Evolutionary conservation across 2,888 invertebrate genomes (phyloP), one percentile per base, ranked within the genome.

Genomic region (Polymixis flavicincta): DNA sequence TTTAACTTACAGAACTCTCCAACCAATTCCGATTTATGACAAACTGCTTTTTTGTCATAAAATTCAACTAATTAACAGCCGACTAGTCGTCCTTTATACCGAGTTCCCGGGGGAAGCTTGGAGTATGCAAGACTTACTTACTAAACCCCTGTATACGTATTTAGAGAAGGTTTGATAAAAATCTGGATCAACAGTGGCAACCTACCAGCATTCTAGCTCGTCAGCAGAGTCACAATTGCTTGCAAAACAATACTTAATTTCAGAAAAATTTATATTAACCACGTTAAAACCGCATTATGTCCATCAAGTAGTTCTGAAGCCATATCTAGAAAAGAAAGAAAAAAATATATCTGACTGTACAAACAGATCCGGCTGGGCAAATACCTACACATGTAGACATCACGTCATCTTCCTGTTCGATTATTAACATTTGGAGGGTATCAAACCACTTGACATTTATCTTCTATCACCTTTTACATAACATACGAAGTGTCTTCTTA

Each of bases 71-170:
- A 67, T 55, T 14, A 37, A 50, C 65, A 50, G 28, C 50, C 11
- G 48, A 42, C 54, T 28, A 54, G 64, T 64, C 11, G 45, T 59
- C 37, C 22, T 65, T 32, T 25, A 45, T 25, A 54, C 7, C n/a
- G 22, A 45, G 11, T 22, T 68, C 74, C 66, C 59, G 28, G 22
- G 32, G n/a, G 45, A 3, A 22, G 6, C 1, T 6, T 48, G 22
- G n/a, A 32, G 11, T 63, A 59, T 59, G 74, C 28, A 55, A 68
- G 64, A 65, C 22, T 48, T 54, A 80, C 68, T 74, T 59, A 52
- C 67, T 52, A 4, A 74, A 59, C 32, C 50, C 22, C n/a, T 32
- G 61, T 32, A 17, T 8, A n/a, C 57, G 28, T 57, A 54, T 48
- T 48, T 64, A 65, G 48, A 37, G 7, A 28, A 45, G n/a, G 32